Conservation (phyloP, 2,888 invertebrate genomes). For the Pachliopta kotzebuea region DNA sequence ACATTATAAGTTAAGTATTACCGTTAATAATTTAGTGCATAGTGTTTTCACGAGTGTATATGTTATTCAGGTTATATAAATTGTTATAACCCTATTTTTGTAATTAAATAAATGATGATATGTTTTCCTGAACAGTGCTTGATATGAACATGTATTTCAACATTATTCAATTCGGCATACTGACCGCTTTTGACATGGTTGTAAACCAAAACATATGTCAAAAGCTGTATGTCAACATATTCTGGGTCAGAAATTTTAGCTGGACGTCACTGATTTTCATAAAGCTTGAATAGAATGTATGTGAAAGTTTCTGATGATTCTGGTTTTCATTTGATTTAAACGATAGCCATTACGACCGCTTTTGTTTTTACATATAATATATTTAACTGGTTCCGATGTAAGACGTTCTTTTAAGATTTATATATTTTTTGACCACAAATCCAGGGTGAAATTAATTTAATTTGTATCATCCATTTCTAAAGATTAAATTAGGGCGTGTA, state of each 20-base stretch:
- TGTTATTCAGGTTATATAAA: no score
- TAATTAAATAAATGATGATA: no score
- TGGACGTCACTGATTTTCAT: conserved; percentile 46
- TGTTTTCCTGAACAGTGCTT: background rate
- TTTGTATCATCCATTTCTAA: no score
- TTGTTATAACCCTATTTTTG: no score
- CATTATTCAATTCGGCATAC: conserved; percentile 66
- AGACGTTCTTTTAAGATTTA: background rate
- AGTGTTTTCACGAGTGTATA: no score
- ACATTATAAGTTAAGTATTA: no score
- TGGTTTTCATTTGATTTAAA: conserved; percentile 54
- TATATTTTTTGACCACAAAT: no score
- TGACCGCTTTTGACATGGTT: conserved; percentile 50
- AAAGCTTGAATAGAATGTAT: conserved; percentile 42
- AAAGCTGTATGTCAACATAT: conserved; percentile 48
- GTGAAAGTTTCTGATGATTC: conserved; percentile 66
- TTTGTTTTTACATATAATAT: conserved; percentile 47
- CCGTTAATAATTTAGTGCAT: no score
- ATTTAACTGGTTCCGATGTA: conserved; percentile 47
- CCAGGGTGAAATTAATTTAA: no score
- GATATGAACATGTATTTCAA: background rate
- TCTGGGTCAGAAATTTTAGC: conserved; percentile 39
- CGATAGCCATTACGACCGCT: conserved; percentile 47
- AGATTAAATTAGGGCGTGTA: no score
- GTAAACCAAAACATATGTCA: conserved; percentile 43